Base-by-base conservation (phyloP, 2,113 vertebrate species). In the Grallaria varia region DNA sequence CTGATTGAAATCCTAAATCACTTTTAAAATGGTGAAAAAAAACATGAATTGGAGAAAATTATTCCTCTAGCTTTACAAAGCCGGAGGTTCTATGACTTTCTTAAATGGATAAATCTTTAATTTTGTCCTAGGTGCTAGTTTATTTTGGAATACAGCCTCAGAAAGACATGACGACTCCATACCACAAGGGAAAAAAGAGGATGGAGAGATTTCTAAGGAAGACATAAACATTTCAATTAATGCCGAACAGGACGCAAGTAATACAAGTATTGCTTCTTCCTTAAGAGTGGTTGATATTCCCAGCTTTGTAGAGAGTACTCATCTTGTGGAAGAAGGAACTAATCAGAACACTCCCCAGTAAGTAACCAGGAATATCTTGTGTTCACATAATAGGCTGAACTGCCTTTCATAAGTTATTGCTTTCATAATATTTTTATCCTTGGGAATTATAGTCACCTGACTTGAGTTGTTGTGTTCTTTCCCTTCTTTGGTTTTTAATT, bases 51-150 rank as follows among this genome's bases (percentile, higher is more conserved):
- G 24, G 50, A 75, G 19, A 28, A 81, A 71, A 33, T 39, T 3
- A 35, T 78, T 95, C 14, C 60, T 74, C 42, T 66, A 63, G 37
- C n/a, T 94, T 8, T 76, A 52, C 17, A 55, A 77, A 77, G 44
- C 19, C 21, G 33, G 52, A 83, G 11, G 2, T 4, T 63, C n/a
- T 87, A n/a, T 81, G 30, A 56, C 44, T 71, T 56, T 18, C 33
- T 86, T 62, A 72, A 72, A 39, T 0, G 9, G 8, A 3, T 60
- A 76, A 40, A 76, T 56, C 20, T 74, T 15, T 56, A 30, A 69
- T 80, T 96, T 30, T 80, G 45, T 90, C 67, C 33, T 66, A 99
- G 99, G 99, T 89, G 98, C 99, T 81, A 99, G 99, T 96, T 98
- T 99, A 81, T 99, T 99, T 95, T 99, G 99, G 98, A 98, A 97